A percentile compares a stretch with the other conserved stretches of the same genome.
Conservation (phyloP, 2,113 vertebrate species). For the Xiphophorus maculatus region DNA sequence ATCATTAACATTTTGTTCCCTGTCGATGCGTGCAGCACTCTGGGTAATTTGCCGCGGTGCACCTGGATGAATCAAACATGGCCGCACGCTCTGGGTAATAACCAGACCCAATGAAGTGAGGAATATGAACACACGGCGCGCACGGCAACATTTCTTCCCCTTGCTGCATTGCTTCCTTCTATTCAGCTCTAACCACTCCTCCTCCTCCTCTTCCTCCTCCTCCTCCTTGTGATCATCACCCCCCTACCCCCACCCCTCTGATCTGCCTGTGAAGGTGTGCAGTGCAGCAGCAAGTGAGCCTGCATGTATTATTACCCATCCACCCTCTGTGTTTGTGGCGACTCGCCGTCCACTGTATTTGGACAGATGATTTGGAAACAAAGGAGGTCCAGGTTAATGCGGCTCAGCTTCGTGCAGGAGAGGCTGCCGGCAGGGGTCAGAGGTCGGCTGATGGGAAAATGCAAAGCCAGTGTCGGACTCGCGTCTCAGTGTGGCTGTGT, state of each 20-base stretch:
- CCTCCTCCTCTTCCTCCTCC: constrained; percentile 21
- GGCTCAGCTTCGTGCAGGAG: constrained; percentile 51
- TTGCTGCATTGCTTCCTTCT: constrained; percentile 19
- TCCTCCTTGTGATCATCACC: constrained; percentile 32
- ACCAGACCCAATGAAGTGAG: constrained; percentile 63
- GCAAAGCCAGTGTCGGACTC: constrained; percentile 38
- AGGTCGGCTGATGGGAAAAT: constrained; percentile 66
- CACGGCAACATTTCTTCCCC: constrained; percentile 43
- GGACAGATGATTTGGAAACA: constrained; percentile 41
- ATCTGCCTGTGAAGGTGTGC: constrained; percentile 43
- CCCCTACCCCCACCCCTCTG: constrained; percentile 26
- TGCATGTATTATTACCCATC: constrained; percentile 55
- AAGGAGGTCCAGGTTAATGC: constrained; percentile 61
- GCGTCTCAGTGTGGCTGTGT: constrained; percentile 46
- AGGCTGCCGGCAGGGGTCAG: constrained; percentile 54
- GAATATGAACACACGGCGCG: constrained; percentile 60
- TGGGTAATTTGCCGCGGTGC: constrained; percentile 77
- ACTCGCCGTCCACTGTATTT: constrained; percentile 26
- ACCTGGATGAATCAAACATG: constrained; percentile 75
- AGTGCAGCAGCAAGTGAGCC: constrained; percentile 46
- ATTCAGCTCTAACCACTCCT: neutral
- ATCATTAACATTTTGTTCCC: constrained; percentile 22
- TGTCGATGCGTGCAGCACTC: constrained; percentile 44
- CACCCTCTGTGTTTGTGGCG: constrained; percentile 7
- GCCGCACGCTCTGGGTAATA: constrained; percentile 69